Percentiles rank a stretch among this genome's conserved stretches.
Conservation (phyloP, 2,113 vertebrate species). For the Microtus pennsylvanicus region DNA sequence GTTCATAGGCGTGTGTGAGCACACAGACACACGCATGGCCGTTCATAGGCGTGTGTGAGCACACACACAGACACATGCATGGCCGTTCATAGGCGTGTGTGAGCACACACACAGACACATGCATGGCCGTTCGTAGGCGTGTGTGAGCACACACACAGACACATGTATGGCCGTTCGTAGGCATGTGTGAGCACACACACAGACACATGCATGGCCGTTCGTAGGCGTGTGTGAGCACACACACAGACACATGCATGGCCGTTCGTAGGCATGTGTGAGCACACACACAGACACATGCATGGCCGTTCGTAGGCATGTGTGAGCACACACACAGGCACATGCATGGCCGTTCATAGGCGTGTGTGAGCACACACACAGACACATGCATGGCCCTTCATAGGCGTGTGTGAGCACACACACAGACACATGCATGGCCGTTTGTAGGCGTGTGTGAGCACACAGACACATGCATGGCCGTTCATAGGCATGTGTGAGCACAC, state of each 20-base stretch:
- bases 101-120: background rate
- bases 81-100: background rate
- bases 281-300: rapidly evolving
- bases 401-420: too few relatives aligned
- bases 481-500: background rate
- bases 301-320: too few relatives aligned
- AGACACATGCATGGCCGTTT: background rate
- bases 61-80: too few relatives aligned
- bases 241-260: too few relatives aligned
- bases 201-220: rapidly evolving
- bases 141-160: background rate
- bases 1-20: background rate
- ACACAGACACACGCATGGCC: too few relatives aligned
- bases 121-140: too few relatives aligned
- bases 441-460: background rate
- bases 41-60: background rate
- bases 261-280: too few relatives aligned
- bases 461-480: too few relatives aligned
- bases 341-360: too few relatives aligned
- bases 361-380: background rate
- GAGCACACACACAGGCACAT: rapidly evolving
- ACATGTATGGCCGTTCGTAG: background rate
- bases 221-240: background rate
- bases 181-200: background rate
- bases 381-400: rapidly evolving